Base-by-base conservation (phyloP, 2,113 vertebrate species). In the Ascaphus truei region DNA sequence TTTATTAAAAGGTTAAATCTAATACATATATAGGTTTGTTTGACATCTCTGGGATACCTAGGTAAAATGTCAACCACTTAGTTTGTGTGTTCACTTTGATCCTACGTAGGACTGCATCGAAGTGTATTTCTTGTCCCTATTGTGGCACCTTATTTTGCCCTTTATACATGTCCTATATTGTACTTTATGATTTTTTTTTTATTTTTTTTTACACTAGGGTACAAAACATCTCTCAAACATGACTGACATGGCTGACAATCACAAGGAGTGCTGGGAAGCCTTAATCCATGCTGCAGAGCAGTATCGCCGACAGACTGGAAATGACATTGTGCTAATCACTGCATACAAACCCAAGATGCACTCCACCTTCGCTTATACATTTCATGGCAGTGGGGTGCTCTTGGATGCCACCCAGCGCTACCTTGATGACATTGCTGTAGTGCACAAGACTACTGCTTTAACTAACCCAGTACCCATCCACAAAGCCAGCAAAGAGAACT, bases 371-470 rank as follows among this genome's bases (percentile, higher is more conserved):
- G 81, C 81, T 43, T 95, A 95, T 3, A 82, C 74, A 0, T 87
- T 93, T 2, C 94, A 94, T 51, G 95, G 95, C 7, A 90, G 88
- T 0, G 93, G 94, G 1, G 83, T 92, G 2, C 82, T 96, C 73
- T 91, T 91, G 0, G 93, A 95, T 45, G 91, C 95, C 0, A 83
- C 91, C 0, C 89, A 89, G 7, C 85, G 89, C 71, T 96, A 95
- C 80, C 72, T 95, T 68, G 93, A 95, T 0, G 95, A 96, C 80
- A 96, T 96, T 3, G 89, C 91, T 1, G 89, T 92, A 73, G 88
- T 94, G 22, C 94, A 96, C 80, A 88, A 91, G 66, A 92, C 90
- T 0, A 92, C 91, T 0, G 75, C 90, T 16, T 84, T 91, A 1
- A 90, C 79, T 31, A 75, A 76, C 26, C 75, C 80, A 1, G 65